phyloP scores from a whole-genome alignment of 1,140 invertebrate genomes.

The Magallana angulata region DNA sequence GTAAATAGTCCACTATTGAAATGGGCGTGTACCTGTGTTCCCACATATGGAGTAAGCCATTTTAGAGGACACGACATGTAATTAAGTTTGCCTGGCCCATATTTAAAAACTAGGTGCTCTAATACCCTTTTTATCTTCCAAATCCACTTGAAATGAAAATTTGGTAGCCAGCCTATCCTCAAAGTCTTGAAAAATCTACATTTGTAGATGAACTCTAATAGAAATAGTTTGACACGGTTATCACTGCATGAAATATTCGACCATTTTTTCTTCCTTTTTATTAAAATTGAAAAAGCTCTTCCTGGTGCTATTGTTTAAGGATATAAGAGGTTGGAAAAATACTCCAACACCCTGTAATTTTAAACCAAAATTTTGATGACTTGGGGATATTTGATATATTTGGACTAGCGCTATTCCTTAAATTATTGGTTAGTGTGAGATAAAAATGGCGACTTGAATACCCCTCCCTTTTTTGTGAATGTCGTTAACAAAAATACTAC shows the following conservation, averaged over 20 bases:
- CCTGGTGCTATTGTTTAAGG: not conserved
- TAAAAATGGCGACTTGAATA: not conserved
- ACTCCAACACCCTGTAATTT: not conserved
- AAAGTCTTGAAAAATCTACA: too few relatives aligned
- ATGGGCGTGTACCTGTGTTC: not conserved
- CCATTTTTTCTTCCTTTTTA: not conserved
- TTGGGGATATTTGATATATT: constrained; percentile 1
- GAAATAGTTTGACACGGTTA: not conserved
- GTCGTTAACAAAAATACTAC: not conserved
- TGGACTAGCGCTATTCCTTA: not conserved
- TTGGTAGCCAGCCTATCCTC: too few relatives aligned
- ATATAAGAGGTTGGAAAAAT: not conserved
- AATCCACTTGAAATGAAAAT: not conserved
- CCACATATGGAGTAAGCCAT: not conserved
- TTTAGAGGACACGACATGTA: not conserved
- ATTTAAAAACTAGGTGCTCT: not conserved
- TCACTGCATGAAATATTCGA: not conserved
- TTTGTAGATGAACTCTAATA: too few relatives aligned
- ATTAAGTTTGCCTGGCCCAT: not conserved
- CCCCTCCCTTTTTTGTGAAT: too few relatives aligned
- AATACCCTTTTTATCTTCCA: not conserved
- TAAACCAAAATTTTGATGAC: not conserved
- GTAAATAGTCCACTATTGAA: not conserved
- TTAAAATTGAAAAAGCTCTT: not conserved
- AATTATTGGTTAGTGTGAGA: not conserved